Base-by-base conservation (phyloP, 1,140 invertebrate genomes). In the Cryptotermes secundus region DNA sequence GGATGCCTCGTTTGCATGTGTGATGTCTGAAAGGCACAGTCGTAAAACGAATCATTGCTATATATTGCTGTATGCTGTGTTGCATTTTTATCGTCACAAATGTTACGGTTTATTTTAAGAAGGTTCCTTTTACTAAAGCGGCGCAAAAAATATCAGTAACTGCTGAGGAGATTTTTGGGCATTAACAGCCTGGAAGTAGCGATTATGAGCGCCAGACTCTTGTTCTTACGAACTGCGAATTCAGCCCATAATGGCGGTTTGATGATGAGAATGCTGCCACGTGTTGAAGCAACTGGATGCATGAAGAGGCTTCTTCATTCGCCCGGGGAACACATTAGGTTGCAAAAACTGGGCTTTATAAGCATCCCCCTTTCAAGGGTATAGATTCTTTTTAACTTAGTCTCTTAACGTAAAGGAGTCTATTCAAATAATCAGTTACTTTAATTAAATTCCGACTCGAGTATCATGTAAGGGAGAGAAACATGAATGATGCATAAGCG, bases 241-340 rank as follows among this genome's bases (percentile, higher is more conserved):
- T 31, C n/a, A n/a, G 26, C n/a, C 59, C 31, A n/a, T 72, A 72
- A 72, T 72, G 59, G n/a, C 59, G 26, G 26, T 72, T 72, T 72
- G 59, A 72, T 72, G 59, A 72, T 72, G 59, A 72, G 59, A 72
- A 31, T n/a, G 26, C 7, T 72, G 59, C 59, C 59, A 72, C 14
- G n/a, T 72, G 59, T 72, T 72, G 59, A 72, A 72, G 31, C 59
- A 72, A 72, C 59, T 72, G 59, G 59, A 59, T 59, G 26, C 53
- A 59, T 59, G 53, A 59, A 22, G 53, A 26, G 22, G 2, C 59
- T 31, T 14, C 31, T 72, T 72, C 31, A 72, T 72, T 31, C 26
- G n/a, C 59, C 59, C 12, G 16, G n/a, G n/a, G 26, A 31, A 72
- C n/a, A 72, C 59, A 31, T 72, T 72, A 72, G 31, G 9, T 6